phyloP scores from a whole-genome alignment of 2,888 invertebrate species.

The Spisula solida region DNA sequence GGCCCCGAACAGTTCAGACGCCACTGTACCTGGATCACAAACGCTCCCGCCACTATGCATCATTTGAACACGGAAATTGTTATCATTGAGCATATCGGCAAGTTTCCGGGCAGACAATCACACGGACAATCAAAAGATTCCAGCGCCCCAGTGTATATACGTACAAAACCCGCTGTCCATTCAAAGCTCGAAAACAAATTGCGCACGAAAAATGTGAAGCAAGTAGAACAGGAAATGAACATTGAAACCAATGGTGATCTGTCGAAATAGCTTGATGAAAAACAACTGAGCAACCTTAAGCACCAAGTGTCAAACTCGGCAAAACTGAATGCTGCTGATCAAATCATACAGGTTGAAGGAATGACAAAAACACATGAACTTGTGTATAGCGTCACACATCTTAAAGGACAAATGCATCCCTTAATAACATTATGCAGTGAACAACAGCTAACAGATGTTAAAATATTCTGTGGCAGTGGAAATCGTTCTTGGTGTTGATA shows the following conservation, averaged over 20 bases:
- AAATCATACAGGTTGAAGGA: constrained; percentile 30
- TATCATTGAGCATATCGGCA: constrained; percentile 20
- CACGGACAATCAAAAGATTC: not conserved
- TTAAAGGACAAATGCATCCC: constrained; percentile 21
- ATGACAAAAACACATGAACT: constrained; percentile 31
- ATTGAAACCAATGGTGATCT: not conserved
- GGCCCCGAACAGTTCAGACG: not conserved
- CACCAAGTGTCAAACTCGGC: not conserved
- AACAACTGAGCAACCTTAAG: no score
- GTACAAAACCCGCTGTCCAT: constrained; percentile 8
- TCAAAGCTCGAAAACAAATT: not conserved
- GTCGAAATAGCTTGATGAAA: constrained; percentile 33
- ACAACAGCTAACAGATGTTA: constrained; percentile 26
- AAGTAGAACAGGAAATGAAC: constrained; percentile 18
- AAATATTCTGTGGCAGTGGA: constrained; percentile 34
- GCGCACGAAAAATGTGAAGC: not conserved
- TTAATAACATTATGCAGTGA: constrained; percentile 29
- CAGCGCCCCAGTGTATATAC: not conserved
- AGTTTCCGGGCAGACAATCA: not conserved
- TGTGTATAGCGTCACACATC: constrained; percentile 27
- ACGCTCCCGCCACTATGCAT: no score
- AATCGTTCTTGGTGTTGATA: constrained; percentile 38
- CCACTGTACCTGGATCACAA: constrained; percentile 15
- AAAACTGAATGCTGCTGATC: not conserved
- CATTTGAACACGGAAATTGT: not conserved